Evolutionary conservation across 2,113 vertebrate genomes (phyloP), one percentile per base, ranked within the genome.

Genomic region (Calidris pygmaea): DNA sequence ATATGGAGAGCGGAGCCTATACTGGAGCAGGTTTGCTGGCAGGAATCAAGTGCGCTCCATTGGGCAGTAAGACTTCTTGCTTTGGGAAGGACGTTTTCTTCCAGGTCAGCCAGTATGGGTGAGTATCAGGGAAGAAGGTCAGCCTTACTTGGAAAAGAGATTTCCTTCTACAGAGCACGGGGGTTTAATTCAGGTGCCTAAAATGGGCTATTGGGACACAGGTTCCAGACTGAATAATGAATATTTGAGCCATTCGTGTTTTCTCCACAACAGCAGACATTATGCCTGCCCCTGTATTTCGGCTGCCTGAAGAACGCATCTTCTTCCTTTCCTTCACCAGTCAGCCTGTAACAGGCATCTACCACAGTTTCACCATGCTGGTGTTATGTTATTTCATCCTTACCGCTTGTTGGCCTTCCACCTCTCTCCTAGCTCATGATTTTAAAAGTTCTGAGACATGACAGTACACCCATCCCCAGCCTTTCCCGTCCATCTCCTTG

Each of bases 351-450:
- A 34, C 32, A 56, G 48, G 10, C 12, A 32, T 15, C 41, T 63
- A 35, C 10, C 3, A n/a, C 13, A 47, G 52, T 23, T 10, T 17
- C 10, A 47, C 6, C 2, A 0, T 34, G 37, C 15, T 1, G 0
- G 7, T 41, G 35, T n/a, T n/a, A n/a, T 84, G n/a, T 67, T 55
- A 23, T 35, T 23, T 73, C 24, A 65, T 41, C 23, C 24, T 63
- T 39, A 76, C 8, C 8, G 12, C 13, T 5, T 47, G 3, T 35
- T 70, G 43, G 23, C 26, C 30, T 70, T 85, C 24, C 14, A n/a
- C 8, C 4, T 68, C 41, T 80, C 74, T 74, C 27, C 11, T 41
- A 85, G 20, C 12, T 80, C 23, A 26, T 6, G 27, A 45, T 56
- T 63, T 74, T 75, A 56, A 45, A 72, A 75, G 37, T 59, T 76